phyloP scores from a whole-genome alignment of 2,113 vertebrate genomes.

The Sorex araneus region DNA sequence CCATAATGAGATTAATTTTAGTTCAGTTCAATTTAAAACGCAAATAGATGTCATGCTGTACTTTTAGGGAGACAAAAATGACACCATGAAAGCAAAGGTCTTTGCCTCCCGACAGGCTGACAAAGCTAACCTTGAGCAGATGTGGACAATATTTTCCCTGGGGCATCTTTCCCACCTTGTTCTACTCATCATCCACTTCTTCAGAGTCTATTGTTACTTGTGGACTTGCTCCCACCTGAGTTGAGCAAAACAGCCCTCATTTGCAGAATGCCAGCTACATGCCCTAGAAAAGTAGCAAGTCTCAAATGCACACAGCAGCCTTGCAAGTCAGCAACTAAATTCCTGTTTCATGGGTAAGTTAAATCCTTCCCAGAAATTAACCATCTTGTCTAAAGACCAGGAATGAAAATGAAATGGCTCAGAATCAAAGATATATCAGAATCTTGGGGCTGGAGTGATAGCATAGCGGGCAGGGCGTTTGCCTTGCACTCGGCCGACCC shows the following conservation, averaged over 20 bases:
- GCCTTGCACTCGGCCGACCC: too few species aligned
- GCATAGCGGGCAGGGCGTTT: too few species aligned
- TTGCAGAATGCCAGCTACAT: background rate
- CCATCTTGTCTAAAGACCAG: constrained; percentile 12
- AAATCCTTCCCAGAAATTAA: constrained; percentile 24
- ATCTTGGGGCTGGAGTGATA: too few species aligned
- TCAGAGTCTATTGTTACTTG: background rate
- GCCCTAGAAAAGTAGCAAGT: background rate
- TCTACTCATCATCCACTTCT: constrained; percentile 33
- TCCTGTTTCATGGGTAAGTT: background rate
- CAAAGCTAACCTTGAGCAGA: constrained; percentile 69
- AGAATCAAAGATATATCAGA: background rate
- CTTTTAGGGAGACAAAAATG: constrained; percentile 73
- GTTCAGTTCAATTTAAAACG: constrained; percentile 81
- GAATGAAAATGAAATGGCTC: constrained; percentile 25
- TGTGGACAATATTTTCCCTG: constrained; percentile 44
- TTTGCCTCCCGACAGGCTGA: constrained; percentile 56
- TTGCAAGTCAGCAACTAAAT: background rate
- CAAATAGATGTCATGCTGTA: constrained; percentile 79
- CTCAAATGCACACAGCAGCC: background rate
- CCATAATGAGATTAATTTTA: constrained; percentile 84
- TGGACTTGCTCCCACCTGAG: background rate
- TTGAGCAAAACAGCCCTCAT: background rate
- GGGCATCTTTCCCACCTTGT: background rate
- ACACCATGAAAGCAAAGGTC: constrained; percentile 79